Evolutionary conservation across 2,888 invertebrate genomes (phyloP).

Genomic region (Cacoxenus indagator): DNA sequence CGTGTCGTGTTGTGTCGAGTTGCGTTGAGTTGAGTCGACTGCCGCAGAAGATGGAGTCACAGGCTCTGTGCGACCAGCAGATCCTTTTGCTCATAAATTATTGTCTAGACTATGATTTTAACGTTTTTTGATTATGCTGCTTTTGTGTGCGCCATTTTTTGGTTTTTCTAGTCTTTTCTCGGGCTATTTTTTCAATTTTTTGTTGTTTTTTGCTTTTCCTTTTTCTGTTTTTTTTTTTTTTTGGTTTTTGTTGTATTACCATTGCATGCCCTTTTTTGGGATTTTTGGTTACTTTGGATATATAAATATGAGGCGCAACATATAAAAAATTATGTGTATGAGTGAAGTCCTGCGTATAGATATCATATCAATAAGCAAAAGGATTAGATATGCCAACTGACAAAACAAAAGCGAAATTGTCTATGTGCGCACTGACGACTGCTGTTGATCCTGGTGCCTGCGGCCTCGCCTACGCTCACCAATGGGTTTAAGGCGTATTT

Average conservation of each 20-base stretch:
- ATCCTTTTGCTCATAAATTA: constrained; percentile 66
- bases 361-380: constrained; percentile 65
- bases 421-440: neutral
- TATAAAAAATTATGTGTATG: constrained; percentile 49
- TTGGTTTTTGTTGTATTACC: neutral
- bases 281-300: constrained; percentile 43
- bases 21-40: neutral
- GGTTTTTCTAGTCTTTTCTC: neutral
- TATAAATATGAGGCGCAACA: constrained; percentile 21
- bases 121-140: constrained; percentile 68
- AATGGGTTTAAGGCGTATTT: too few species aligned
- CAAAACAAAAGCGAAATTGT: neutral
- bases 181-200: neutral
- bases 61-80: constrained; percentile 18
- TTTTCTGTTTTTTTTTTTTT: constrained; percentile 1
- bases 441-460: too few species aligned
- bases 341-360: constrained; percentile 47
- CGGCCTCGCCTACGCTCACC: too few species aligned
- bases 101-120: constrained; percentile 70
- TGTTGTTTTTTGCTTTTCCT: neutral
- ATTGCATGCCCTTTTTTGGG: neutral
- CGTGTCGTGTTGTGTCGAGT: neutral
- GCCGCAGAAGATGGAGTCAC: constrained; percentile 20
- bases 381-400: constrained; percentile 55
- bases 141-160: neutral